Percentiles rank a stretch among this genome's conserved stretches.
These are phyloP conservation scores for Scaptodrosophila latifasciaeformis DNA, from an alignment of 2,888 invertebrate species.

Conservation along the genomic window DNA sequence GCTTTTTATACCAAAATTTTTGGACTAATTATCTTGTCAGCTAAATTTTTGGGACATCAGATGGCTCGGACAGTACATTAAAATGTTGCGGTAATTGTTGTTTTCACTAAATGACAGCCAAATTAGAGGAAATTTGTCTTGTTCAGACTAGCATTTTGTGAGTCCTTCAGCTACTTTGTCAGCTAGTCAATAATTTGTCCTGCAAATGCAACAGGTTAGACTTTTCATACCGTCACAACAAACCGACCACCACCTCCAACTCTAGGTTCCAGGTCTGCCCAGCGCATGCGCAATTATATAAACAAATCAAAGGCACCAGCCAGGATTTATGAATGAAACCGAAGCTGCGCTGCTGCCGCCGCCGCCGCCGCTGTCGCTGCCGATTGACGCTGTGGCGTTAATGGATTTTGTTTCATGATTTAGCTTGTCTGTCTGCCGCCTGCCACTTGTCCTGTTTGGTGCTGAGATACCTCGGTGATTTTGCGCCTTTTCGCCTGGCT, in stretches of 20 bases:
- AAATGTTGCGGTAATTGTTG: too few species aligned
- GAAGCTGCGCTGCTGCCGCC: neutral
- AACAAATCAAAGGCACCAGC: slow-evolving; percentile 28
- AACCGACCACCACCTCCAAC: slow-evolving; percentile 15
- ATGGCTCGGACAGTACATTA: too few species aligned
- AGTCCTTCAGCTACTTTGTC: too few species aligned
- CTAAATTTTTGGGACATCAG: too few species aligned
- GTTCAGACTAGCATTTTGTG: too few species aligned
- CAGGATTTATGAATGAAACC: slow-evolving; percentile 55
- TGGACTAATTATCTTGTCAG: slow-evolving; percentile 37
- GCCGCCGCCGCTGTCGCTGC: neutral
- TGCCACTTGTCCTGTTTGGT: slow-evolving; percentile 14
- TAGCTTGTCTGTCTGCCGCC: slow-evolving; percentile 11
- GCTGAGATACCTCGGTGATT: slow-evolving; percentile 37
- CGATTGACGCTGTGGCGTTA: slow-evolving; percentile 36
- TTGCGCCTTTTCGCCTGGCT: slow-evolving; percentile 50
- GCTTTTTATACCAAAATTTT: slow-evolving; percentile 17
- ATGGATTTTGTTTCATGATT: slow-evolving; percentile 53
- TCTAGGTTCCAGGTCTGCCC: neutral
- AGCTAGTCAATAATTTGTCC: neutral
- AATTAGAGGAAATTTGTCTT: too few species aligned
- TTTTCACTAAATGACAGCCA: too few species aligned
- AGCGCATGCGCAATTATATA: slow-evolving; percentile 55
- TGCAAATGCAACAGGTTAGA: slow-evolving; percentile 4
- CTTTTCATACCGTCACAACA: slow-evolving; percentile 26